Evolutionary conservation across 2,888 invertebrate genomes (phyloP), one percentile per base, ranked within the genome.

Genomic region (Herminia tarsipennalis): DNA sequence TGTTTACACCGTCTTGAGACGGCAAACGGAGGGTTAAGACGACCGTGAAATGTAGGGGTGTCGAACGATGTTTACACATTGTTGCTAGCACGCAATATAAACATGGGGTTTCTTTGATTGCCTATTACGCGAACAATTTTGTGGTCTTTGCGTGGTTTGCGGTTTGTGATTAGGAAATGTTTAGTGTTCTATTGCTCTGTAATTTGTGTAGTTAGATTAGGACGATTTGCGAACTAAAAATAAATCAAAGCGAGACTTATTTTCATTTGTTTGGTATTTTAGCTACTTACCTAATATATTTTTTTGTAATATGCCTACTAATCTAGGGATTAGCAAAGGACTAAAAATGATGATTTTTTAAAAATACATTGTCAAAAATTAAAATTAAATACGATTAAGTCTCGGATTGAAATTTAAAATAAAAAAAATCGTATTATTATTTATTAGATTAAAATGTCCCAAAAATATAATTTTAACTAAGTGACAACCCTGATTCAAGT

Each of bases 1-100:
- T 80, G 78, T 81, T 84, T 83, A 78, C 74, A 67, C 58, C 76
- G 83, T 86, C 86, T 85, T 83, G 76, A 83, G 80, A 72, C 68
- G 24, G 35, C 25, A 47, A 40, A 22, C 46, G 58, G 74, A 75
- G 83, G 85, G 83, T 78, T 78, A 83, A 86, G 86, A 81, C 75
- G 86, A 80, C 75, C 59, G 29, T 35, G 12, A 30, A 61, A 56
- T 47, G 35, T 63, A 85, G 83, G 85, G 86, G 43, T 83, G 80
- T 78, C 83, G 72, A 57, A 81, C 62, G 61, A 56, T 54, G n/a
- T n/a, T n/a, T n/a, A n/a, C n/a, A n/a, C n/a, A 60, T 72, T 65
- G 73, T 73, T 70, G 58, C 27, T 55, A 56, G 56, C 76, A 77
- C 76, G 77, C 76, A 70, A 78, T 41, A 46, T 42, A 58, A 64